These are phyloP conservation scores for Lutraria rhynchaena DNA, from an alignment of 1,140 invertebrate species.

Conservation along the genomic window DNA sequence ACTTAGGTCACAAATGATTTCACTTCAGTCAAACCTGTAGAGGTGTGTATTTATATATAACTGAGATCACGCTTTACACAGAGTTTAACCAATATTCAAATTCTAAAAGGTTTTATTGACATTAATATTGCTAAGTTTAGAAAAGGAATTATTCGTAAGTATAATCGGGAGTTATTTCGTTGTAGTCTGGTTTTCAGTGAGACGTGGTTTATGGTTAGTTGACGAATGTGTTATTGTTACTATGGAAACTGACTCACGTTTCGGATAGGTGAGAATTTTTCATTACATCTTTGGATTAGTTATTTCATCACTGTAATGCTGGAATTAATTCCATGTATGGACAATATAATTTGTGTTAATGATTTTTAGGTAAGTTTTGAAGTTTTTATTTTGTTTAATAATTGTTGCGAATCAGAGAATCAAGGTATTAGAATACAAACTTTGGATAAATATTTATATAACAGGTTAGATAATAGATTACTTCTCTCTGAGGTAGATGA, in stretches of 20 bases:
- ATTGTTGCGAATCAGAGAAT: no score
- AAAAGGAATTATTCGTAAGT: conserved; percentile 17
- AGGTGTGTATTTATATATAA: no score
- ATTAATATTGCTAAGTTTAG: conserved; percentile 23
- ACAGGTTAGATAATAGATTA: no score
- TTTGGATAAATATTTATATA: no score
- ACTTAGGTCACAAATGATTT: conserved; percentile 12
- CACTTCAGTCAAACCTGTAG: no score
- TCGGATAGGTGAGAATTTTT: conserved; percentile 24
- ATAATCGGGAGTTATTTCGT: conserved; percentile 15
- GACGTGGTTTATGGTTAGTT: conserved; percentile 4
- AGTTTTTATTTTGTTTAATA: no score
- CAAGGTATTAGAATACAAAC: no score
- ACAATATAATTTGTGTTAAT: no score
- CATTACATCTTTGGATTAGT: neutral
- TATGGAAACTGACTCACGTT: conserved; percentile 17
- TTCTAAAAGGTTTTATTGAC: conserved; percentile 36
- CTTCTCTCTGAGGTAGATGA: no score
- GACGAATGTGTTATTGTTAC: conserved; percentile 2
- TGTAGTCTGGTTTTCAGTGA: conserved; percentile 12
- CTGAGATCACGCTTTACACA: conserved; percentile 1
- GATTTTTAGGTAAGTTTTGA: no score
- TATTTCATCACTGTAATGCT: neutral
- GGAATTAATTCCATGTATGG: neutral
- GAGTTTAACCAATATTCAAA: conserved; percentile 16